Conservation (phyloP, 2,113 vertebrate species). For the Proterorhinus semilunaris region DNA sequence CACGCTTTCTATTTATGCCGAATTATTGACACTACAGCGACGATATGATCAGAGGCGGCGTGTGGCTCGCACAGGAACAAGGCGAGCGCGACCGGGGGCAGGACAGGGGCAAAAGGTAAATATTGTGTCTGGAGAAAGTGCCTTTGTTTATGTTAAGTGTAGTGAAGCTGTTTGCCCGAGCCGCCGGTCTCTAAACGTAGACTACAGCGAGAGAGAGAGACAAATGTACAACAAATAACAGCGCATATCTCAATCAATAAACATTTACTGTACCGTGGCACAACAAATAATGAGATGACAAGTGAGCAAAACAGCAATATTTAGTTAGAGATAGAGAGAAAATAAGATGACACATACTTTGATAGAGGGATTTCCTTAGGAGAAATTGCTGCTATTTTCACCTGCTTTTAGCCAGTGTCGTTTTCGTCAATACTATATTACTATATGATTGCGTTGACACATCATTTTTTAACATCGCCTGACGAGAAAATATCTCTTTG, state of each 20-base stretch:
- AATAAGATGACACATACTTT: background rate
- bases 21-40: constrained; percentile 59
- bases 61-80: constrained; percentile 47
- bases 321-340: constrained; percentile 17
- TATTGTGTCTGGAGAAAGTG: constrained; percentile 78
- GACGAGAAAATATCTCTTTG: no score
- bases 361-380: no score
- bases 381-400: no score
- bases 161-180: constrained; percentile 76
- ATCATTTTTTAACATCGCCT: no score
- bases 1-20: constrained; percentile 22
- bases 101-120: constrained; percentile 72
- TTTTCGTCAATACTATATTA: no score
- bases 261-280: constrained; percentile 72
- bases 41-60: constrained; percentile 64
- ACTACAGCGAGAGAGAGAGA: constrained; percentile 71
- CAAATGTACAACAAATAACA: constrained; percentile 70
- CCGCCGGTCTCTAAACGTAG: constrained; percentile 80
- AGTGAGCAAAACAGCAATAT: constrained; percentile 64
- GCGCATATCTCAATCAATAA: constrained; percentile 71
- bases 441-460: no score
- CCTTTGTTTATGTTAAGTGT: constrained; percentile 78
- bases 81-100: constrained; percentile 47
- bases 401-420: no score
- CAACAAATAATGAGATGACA: constrained; percentile 75